Evolutionary conservation across 2,888 invertebrate species (phyloP).

Genomic region (Apocheima hispidaria): DNA sequence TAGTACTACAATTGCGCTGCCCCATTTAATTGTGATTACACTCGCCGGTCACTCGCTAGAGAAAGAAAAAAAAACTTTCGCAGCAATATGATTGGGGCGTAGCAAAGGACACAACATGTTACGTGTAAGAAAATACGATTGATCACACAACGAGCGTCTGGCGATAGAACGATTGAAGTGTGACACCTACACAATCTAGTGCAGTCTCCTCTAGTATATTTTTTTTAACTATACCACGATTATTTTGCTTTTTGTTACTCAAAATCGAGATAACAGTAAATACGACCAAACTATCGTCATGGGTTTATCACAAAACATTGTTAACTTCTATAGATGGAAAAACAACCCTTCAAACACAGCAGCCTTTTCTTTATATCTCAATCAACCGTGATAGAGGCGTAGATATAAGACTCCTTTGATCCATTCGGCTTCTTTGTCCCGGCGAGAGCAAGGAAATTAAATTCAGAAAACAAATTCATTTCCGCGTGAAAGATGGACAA

Average conservation of each 20-base stretch:
- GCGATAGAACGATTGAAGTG: no score
- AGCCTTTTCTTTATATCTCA: constrained; percentile 39
- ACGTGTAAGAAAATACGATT: no score
- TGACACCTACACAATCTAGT: no score
- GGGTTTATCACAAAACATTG: constrained; percentile 18
- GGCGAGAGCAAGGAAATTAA: constrained; percentile 44
- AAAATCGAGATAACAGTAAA: not conserved
- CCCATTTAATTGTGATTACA: no score
- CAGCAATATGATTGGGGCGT: no score
- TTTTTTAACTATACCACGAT: no score
- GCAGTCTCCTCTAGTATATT: no score
- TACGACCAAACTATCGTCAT: not conserved
- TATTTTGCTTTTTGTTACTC: not conserved
- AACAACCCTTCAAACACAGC: constrained; percentile 22
- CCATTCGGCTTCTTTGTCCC: constrained; percentile 44
- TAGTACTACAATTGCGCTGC: no score
- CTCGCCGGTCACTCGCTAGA: no score
- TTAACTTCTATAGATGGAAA: constrained; percentile 10
- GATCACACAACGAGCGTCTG: no score
- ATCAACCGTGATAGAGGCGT: constrained; percentile 44
- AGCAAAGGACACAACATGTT: no score
- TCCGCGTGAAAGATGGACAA: constrained; percentile 46
- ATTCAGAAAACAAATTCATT: constrained; percentile 49
- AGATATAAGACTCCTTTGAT: constrained; percentile 47
- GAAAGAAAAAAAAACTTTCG: no score